Evolutionary conservation across 2,113 vertebrate species (phyloP), one percentile per base, ranked within the genome.

Genomic region (Calidris pygmaea): DNA sequence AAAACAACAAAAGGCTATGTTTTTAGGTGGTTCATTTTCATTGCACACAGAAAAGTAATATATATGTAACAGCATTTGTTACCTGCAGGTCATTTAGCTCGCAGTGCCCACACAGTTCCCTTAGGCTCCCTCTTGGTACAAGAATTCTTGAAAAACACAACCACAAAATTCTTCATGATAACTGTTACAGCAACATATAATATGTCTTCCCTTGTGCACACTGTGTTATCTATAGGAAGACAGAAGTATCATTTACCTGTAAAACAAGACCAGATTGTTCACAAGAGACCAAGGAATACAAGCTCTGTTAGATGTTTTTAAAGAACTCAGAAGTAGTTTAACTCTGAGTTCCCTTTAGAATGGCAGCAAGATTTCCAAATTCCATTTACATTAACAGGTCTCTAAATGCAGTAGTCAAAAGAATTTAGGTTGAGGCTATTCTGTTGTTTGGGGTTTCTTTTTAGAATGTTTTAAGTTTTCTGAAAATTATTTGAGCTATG

Each of bases 21-120:
- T 90, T 90, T 71, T 17, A 35, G 39, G 39, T 90, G 24, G 58
- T 24, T 93, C 27, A 56, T 75, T 90, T 90, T 70, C 62, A 39
- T 56, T 70, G 23, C 67, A 90, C 48, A 48, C 12, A 43, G 82
- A 70, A 74, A 90, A 93, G 56, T 63, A 45, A 79, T 90, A 90
- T 87, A 47, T 89, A 77, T 85, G 63, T 92, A 81, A 50, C 70
- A 77, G 11, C 75, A 77, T 77, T 81, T 95, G 71, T 85, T 92
- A 85, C 85, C 85, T 89, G 75, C 80, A 85, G 75, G 89, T 85
- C 65, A 89, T 95, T 77, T 81, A 89, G 56, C 52, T 85, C 58
- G 93, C 70, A 50, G 67, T 90, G n/a, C 72, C 81, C 43, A 59
- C 66, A 74, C 27, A 62, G 76, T 67, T 87, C 90, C 94, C 82